Base-by-base conservation (phyloP, 2,797 vertebrate species). In the Phylloscopus collybita region DNA sequence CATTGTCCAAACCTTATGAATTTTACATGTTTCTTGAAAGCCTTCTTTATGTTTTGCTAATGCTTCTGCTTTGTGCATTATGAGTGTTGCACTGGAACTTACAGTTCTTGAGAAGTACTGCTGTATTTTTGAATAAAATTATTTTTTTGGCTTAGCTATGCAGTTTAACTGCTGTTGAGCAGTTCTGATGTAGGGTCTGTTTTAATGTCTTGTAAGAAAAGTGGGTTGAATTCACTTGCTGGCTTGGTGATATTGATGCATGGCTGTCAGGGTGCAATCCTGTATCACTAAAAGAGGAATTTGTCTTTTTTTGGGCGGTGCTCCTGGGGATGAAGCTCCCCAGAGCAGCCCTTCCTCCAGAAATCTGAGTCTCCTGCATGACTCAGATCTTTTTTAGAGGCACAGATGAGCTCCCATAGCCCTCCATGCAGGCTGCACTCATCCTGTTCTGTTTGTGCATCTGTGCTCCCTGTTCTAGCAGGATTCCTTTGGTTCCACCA, bases 391-490 rank as follows among this genome's bases (percentile, higher is more conserved):
- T 66, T 36, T 56, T 29, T 20, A 30, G 53, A 78, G 53, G 23
- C 22, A 71, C 42, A 47, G 71, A 32, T 5, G 60, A 73, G 18
- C 15, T 76, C 22, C 27, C 26, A 11, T 18, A 79, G 40, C 27
- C 20, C 10, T 83, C 50, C 11, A 13, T 1, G 1, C 23, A 56
- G 54, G 29, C 71, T 53, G 10, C 15, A 2, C 36, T 70, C 5
- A 0, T 36, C 30, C 16, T 2, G 0, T 29, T 73, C 30, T 64
- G 3, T 51, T 30, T 6, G 2, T 42, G 34, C 11, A 7, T 50
- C 36, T 34, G 1, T 23, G n/a, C 19, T 54, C 26, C 10, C 7
- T n/a, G 29, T 45, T 42, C 11, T 6, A 10, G 59, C 0, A 1
- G 34, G 9, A 36, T 45, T 71, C 38, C 50, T 60, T 78, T 36